phyloP scores from a whole-genome alignment of 2,888 invertebrate genomes.

The Drosophila niveifrons region DNA sequence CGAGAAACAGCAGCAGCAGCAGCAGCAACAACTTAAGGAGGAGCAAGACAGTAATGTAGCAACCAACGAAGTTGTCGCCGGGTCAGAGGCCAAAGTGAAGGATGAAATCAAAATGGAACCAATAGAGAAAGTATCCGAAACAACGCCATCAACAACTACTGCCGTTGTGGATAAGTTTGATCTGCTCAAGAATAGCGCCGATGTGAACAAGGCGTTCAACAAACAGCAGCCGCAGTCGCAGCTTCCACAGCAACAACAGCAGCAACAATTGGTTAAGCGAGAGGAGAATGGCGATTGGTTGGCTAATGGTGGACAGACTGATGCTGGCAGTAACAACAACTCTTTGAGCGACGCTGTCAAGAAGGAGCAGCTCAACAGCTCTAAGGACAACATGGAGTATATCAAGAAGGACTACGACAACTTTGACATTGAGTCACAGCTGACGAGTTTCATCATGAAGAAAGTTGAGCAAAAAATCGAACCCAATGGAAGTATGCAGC shows the following conservation, averaged over 20 bases:
- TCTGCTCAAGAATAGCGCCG: conserved; percentile 77
- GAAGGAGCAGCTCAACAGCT: conserved; percentile 39
- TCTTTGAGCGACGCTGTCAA: conserved; percentile 47
- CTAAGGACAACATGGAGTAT: conserved; percentile 32
- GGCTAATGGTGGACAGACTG: conserved; percentile 22
- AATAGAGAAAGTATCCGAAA: conserved; percentile 46
- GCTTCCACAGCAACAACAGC: conserved; percentile 13
- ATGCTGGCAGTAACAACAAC: conserved; percentile 37
- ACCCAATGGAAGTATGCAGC: conserved; percentile 13
- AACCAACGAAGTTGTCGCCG: background rate
- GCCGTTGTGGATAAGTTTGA: conserved; percentile 80
- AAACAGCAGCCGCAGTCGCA: conserved; percentile 54
- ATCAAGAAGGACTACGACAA: conserved; percentile 84
- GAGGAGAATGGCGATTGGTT: conserved; percentile 60
- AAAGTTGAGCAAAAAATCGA: conserved; percentile 80
- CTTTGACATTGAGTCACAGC: conserved; percentile 85
- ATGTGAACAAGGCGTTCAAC: conserved; percentile 66
- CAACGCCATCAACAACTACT: conserved; percentile 22
- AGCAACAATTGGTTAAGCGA: conserved; percentile 45
- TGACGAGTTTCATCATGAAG: conserved; percentile 85
- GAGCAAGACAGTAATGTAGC: conserved; percentile 33
- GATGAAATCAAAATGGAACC: conserved; percentile 83
- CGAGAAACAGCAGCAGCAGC: conserved; percentile 34
- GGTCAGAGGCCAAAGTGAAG: conserved; percentile 63
- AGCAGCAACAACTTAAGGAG: conserved; percentile 51